Evolutionary conservation across 2,888 invertebrate species (phyloP).

Genomic region (Clunio marinus): DNA sequence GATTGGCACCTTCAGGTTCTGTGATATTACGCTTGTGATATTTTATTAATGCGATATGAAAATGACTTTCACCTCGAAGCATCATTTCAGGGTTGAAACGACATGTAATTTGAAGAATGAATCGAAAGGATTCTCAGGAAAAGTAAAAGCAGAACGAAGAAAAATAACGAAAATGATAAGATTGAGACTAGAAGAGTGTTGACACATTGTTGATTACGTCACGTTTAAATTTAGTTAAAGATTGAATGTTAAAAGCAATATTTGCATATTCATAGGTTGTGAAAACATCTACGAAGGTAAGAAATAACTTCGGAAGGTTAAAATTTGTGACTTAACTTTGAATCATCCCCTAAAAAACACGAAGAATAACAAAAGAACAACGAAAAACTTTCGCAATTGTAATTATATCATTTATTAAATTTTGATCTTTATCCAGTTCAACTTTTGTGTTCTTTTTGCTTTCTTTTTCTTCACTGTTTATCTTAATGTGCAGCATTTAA

Average conservation of each 20-base stretch:
- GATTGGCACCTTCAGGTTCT: slow-evolving; percentile 32
- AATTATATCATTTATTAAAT: slow-evolving; percentile 35
- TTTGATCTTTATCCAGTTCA: slow-evolving; percentile 29
- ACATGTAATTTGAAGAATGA: not conserved
- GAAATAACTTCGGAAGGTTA: too few species aligned
- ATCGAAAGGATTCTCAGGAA: not conserved
- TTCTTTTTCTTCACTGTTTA: slow-evolving; percentile 11
- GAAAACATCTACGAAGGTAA: too few species aligned
- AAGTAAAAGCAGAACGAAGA: not conserved
- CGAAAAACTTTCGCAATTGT: slow-evolving; percentile 16
- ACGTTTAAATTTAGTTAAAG: too few species aligned
- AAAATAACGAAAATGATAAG: slow-evolving; percentile 16
- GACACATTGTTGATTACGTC: too few species aligned
- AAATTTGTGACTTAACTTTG: too few species aligned
- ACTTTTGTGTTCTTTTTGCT: not conserved
- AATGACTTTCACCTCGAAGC: not conserved
- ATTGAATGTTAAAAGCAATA: too few species aligned
- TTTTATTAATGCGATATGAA: slow-evolving; percentile 9
- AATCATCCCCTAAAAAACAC: too few species aligned
- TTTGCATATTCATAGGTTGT: too few species aligned
- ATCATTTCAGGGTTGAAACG: not conserved
- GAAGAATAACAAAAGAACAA: not conserved
- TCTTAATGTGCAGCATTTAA: slow-evolving; percentile 32
- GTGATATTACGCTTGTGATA: not conserved
- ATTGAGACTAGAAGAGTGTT: not conserved